These are phyloP conservation scores for Caenorhabditis sp. DNA, from an alignment of 2,888 invertebrate genomes.

Conservation along the genomic window DNA sequence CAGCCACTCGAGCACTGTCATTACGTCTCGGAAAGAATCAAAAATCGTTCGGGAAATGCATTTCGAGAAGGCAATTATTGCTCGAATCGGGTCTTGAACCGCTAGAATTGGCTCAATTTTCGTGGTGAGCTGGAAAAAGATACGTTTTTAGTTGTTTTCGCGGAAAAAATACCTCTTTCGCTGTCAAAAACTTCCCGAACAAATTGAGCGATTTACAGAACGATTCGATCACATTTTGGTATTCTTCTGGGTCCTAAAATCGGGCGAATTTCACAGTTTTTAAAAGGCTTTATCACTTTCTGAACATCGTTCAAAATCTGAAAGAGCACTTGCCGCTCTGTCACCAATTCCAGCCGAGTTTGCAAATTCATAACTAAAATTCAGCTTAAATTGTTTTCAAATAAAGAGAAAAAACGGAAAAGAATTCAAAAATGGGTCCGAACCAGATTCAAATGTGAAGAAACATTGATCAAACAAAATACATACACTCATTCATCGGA, in stretches of 20 bases:
- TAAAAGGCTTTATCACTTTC: conserved; percentile 2
- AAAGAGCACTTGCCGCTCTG: conserved; percentile 29
- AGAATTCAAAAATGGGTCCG: too few species aligned
- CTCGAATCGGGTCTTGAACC: neutral
- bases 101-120: conserved; percentile 12
- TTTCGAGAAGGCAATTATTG: conserved; percentile 3
- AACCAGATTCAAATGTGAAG: too few species aligned
- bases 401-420: neutral
- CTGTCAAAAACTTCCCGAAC: conserved; percentile 37
- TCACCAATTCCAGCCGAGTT: conserved; percentile 1
- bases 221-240: neutral
- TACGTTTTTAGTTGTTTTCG: neutral
- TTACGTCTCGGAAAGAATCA: conserved; percentile 31
- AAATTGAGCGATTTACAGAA: conserved; percentile 17
- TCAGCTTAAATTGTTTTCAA: too few species aligned
- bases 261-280: neutral
- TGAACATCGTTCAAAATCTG: conserved; percentile 23
- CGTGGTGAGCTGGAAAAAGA: conserved; percentile 9
- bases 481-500: too few species aligned
- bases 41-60: neutral
- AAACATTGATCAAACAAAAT: too few species aligned
- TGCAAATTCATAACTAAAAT: conserved; percentile 6
- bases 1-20: conserved; percentile 30
- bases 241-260: conserved; percentile 18
- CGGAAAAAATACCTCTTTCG: conserved; percentile 7